A percentile compares a stretch with the other conserved stretches of the same genome.
Evolutionary conservation across 2,888 invertebrate species (phyloP).

Genomic region (Brassicogethes aeneus): DNA sequence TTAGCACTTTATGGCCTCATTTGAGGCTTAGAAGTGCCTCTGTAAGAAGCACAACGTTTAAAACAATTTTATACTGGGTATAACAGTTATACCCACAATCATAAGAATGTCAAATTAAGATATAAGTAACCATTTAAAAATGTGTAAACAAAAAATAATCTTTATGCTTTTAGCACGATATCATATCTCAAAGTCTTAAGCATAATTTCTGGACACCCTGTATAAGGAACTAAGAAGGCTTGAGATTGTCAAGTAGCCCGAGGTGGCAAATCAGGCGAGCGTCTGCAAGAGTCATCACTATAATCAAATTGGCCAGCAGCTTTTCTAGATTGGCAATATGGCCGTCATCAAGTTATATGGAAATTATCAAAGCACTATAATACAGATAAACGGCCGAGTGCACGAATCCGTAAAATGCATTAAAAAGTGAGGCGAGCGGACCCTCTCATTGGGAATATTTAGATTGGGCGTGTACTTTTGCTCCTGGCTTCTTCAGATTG

Average conservation of each 20-base stretch:
- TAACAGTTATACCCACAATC: too few species aligned
- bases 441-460: slow-evolving; percentile 36
- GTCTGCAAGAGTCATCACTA: slow-evolving; percentile 33
- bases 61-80: too few species aligned
- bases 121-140: too few species aligned
- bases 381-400: slow-evolving; percentile 34
- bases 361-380: slow-evolving; percentile 38
- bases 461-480: slow-evolving; percentile 30
- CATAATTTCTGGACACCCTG: too few species aligned
- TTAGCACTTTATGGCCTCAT: too few species aligned
- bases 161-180: too few species aligned
- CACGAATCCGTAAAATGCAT: slow-evolving; percentile 39
- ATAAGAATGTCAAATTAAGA: too few species aligned
- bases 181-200: too few species aligned
- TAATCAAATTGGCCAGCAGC: slow-evolving; percentile 29
- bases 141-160: too few species aligned
- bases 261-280: slow-evolving; percentile 19
- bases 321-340: slow-evolving; percentile 12
- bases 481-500: neutral
- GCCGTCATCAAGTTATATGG: slow-evolving; percentile 36
- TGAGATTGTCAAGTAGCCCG: slow-evolving; percentile 15
- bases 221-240: slow-evolving; percentile 15
- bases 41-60: too few species aligned
- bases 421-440: slow-evolving; percentile 30
- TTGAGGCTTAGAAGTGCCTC: too few species aligned